Conservation (phyloP, 2,888 invertebrate species). For the Gari tellinella region DNA sequence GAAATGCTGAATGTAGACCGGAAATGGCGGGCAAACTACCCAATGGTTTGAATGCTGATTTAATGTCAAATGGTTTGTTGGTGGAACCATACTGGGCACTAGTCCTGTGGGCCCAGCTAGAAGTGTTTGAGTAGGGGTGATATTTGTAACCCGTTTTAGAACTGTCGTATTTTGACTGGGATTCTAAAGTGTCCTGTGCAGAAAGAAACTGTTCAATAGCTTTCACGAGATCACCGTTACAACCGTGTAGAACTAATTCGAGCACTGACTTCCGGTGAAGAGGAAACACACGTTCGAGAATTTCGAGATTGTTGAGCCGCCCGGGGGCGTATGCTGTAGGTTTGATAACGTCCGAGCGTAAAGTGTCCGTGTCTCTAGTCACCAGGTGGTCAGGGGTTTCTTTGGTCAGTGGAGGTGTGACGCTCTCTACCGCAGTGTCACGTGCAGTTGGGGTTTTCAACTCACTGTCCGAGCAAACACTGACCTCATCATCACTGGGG, state of each 20-base stretch:
- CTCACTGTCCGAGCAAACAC: slow-evolving; percentile 50
- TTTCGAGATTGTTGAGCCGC: slow-evolving; percentile 88
- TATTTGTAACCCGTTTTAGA: slow-evolving; percentile 38
- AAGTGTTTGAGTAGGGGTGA: slow-evolving; percentile 58
- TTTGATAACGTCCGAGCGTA: slow-evolving; percentile 17
- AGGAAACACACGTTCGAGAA: slow-evolving; percentile 94
- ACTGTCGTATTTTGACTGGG: slow-evolving; percentile 61
- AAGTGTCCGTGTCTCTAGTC: background rate
- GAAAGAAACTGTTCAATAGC: slow-evolving; percentile 93
- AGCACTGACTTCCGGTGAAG: slow-evolving; percentile 93
- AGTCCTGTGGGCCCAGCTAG: slow-evolving; percentile 56
- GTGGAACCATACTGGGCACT: slow-evolving; percentile 53
- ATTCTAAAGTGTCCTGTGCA: slow-evolving; percentile 81
- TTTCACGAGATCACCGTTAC: slow-evolving; percentile 95
- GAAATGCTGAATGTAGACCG: slow-evolving; percentile 80
- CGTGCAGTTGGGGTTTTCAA: slow-evolving; percentile 2
- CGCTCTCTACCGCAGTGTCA: background rate
- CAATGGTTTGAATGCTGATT: slow-evolving; percentile 84
- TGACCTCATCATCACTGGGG: slow-evolving; percentile 37
- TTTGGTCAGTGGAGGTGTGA: slow-evolving; percentile 13
- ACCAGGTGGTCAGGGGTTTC: background rate
- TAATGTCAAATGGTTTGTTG: slow-evolving; percentile 67
- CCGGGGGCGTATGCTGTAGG: slow-evolving; percentile 82
- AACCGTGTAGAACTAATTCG: slow-evolving; percentile 95
- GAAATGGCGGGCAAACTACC: slow-evolving; percentile 60